Conservation (phyloP, 2,113 vertebrate species). For the Cygnus atratus region DNA sequence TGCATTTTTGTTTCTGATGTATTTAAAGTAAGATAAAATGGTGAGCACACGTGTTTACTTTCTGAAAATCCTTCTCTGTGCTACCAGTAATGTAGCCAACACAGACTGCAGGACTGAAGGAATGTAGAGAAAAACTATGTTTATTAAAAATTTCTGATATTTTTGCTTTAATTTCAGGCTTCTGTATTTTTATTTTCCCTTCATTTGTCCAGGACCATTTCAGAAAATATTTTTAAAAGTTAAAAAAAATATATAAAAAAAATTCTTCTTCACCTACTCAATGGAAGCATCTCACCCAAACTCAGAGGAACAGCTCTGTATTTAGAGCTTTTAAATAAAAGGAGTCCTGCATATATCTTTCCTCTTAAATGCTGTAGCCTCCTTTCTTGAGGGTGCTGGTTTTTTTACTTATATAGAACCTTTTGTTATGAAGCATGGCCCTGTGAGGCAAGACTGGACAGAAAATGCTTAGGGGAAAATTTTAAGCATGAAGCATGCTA, state of each 20-base stretch:
- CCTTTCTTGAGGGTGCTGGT: not conserved
- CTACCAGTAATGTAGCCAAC: not conserved
- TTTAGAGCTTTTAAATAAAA: not conserved
- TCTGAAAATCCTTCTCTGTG: not conserved
- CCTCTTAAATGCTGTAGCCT: not conserved
- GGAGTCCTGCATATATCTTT: not conserved
- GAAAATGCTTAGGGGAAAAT: not conserved
- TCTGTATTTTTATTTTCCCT: not conserved
- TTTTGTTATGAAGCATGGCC: not conserved
- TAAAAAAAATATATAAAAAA: not conserved
- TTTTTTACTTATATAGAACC: not conserved
- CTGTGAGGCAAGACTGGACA: not conserved
- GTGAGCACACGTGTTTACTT: not conserved
- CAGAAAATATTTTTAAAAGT: not conserved
- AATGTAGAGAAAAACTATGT: not conserved
- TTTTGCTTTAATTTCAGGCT: not conserved
- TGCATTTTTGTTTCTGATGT: not conserved
- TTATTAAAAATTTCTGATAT: not conserved
- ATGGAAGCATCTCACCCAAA: not conserved
- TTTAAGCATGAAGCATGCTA: not conserved
- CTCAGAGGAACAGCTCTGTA: not conserved
- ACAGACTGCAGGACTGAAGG: not conserved
- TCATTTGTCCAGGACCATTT: not conserved
- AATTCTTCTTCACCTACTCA: not conserved
- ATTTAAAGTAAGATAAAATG: not conserved